These are phyloP conservation scores for Zeus faber DNA, from an alignment of 2,113 vertebrate genomes.

Conservation along the genomic window DNA sequence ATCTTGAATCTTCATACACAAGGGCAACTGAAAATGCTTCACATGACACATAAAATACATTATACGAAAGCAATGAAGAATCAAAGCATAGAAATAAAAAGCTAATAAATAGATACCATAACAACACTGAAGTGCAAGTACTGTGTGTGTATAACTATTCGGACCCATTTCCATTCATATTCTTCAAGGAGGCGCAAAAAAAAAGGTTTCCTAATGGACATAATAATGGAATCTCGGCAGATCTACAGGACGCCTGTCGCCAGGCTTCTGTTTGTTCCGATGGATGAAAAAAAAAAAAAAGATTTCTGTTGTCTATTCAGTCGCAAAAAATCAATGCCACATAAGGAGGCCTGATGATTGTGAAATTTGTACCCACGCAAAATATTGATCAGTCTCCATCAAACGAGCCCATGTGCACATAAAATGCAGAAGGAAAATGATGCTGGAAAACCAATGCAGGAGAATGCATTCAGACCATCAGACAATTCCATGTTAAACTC, in stretches of 20 bases:
- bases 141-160: too few relatives aligned
- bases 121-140: too few relatives aligned
- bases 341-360: conserved; percentile 74
- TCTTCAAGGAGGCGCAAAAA: too few relatives aligned
- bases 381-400: conserved; percentile 72
- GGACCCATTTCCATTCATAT: too few relatives aligned
- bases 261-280: conserved; percentile 46
- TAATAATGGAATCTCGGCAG: too few relatives aligned
- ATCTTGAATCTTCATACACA: too few relatives aligned
- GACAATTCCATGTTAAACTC: neutral
- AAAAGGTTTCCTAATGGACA: too few relatives aligned
- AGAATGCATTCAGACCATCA: neutral
- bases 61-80: too few relatives aligned
- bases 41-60: too few relatives aligned
- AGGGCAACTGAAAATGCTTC: too few relatives aligned
- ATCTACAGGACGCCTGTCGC: conserved; percentile 5
- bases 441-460: conserved; percentile 7
- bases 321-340: conserved; percentile 71
- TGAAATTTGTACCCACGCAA: conserved; percentile 68
- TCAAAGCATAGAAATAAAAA: too few relatives aligned
- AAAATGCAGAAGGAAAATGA: conserved; percentile 2
- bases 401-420: conserved; percentile 47
- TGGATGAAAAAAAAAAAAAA: conserved; percentile 31
- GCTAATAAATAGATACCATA: too few relatives aligned
- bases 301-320: conserved; percentile 64